phyloP scores from a whole-genome alignment of 2,797 vertebrate genomes.

The Gobionotothen gibberifrons region DNA sequence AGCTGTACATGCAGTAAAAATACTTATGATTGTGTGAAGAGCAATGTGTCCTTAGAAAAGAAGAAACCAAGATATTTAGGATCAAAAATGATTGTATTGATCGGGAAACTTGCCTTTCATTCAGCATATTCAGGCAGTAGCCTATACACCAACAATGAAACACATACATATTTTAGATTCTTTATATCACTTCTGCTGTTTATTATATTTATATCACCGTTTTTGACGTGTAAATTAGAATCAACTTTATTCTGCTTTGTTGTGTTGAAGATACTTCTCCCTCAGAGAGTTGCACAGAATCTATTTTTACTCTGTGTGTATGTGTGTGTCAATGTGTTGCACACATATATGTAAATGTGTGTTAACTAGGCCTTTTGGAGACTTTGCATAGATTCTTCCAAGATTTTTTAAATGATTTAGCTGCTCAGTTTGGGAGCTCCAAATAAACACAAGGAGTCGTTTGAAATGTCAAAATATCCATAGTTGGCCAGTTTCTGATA shows the following conservation, averaged over 20 bases:
- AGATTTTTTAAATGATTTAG: conserved; percentile 2
- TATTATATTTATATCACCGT: conserved; percentile 15
- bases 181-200: background rate
- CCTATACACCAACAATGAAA: too few species aligned
- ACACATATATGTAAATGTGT: conserved; percentile 55
- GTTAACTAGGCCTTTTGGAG: conserved; percentile 43
- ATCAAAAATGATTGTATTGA: too few species aligned
- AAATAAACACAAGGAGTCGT: conserved; percentile 13
- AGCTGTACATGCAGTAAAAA: too few species aligned
- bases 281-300: conserved; percentile 28
- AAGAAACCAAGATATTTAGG: too few species aligned
- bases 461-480: conserved; percentile 18
- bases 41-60: too few species aligned
- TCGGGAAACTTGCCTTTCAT: too few species aligned
- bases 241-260: conserved; percentile 32
- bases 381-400: conserved; percentile 23
- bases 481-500: background rate
- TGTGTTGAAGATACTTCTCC: conserved; percentile 26
- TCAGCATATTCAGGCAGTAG: too few species aligned
- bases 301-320: conserved; percentile 34
- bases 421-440: conserved; percentile 5
- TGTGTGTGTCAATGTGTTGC: conserved; percentile 6
- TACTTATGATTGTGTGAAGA: too few species aligned
- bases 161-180: too few species aligned
- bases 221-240: conserved; percentile 40